phyloP scores from a whole-genome alignment of 2,113 vertebrate genomes.

The Isurus oxyrinchus region DNA sequence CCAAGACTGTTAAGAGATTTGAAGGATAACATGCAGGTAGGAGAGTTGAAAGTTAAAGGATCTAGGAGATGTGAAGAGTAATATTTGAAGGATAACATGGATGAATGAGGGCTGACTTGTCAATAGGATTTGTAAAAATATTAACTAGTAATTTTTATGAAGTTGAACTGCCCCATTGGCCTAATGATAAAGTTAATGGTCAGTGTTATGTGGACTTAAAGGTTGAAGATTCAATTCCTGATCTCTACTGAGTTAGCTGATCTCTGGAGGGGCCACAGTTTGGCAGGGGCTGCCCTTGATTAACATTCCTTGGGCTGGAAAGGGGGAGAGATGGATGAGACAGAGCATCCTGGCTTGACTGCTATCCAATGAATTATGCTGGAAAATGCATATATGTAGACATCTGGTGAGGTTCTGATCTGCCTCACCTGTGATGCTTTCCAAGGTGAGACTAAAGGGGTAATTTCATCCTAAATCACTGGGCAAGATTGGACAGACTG shows the following conservation, averaged over 20 bases:
- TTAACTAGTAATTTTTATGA: neutral
- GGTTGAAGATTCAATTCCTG: neutral
- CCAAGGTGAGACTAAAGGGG: neutral
- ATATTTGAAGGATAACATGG: neutral
- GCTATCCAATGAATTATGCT: no score
- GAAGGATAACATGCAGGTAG: no score
- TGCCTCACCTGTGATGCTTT: neutral
- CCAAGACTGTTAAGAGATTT: no score
- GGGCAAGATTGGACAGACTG: neutral
- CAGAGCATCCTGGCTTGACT: neutral
- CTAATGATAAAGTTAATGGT: neutral
- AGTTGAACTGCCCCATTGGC: neutral
- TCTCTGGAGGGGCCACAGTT: neutral
- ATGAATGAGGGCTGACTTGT: neutral
- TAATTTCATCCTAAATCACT: neutral
- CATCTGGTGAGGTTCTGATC: neutral
- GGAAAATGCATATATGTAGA: neutral
- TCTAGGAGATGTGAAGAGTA: no score
- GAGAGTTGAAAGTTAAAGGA: no score
- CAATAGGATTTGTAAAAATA: neutral
- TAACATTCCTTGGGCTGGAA: neutral
- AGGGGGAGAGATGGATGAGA: neutral
- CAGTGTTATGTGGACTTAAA: neutral
- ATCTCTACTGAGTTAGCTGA: neutral
- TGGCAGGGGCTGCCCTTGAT: neutral